These are phyloP conservation scores for Eupsittula cactorum DNA, from an alignment of 2,113 vertebrate genomes.

Conservation along the genomic window DNA sequence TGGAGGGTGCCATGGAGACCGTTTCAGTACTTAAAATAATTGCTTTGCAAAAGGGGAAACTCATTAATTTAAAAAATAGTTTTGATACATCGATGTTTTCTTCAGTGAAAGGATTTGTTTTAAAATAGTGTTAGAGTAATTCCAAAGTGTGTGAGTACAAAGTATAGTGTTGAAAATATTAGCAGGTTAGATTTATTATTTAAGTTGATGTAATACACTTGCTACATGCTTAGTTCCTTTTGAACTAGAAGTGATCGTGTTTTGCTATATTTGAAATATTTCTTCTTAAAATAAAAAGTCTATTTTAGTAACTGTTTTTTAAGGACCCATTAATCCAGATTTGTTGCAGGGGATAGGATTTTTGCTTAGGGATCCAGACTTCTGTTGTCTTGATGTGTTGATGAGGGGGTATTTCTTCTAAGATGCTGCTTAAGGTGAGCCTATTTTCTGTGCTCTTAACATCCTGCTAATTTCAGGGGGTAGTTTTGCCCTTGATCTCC, in stretches of 20 bases:
- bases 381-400: background rate
- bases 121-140: slow-evolving; percentile 44
- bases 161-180: slow-evolving; percentile 42
- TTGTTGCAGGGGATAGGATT: background rate
- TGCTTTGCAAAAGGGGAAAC: slow-evolving; percentile 45
- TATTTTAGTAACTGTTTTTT: background rate
- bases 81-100: slow-evolving; percentile 32
- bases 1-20: background rate
- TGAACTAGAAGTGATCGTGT: background rate
- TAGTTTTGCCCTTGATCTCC: background rate
- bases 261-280: background rate
- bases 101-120: slow-evolving; percentile 39
- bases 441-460: background rate
- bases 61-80: slow-evolving; percentile 34
- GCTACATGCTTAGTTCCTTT: background rate
- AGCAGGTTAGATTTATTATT: slow-evolving; percentile 39
- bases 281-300: background rate
- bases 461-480: background rate
- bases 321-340: background rate
- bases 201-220: slow-evolving; percentile 17
- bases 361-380: background rate
- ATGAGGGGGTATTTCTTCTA: background rate
- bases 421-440: background rate
- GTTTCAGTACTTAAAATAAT: slow-evolving; percentile 29
- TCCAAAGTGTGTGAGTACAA: background rate